Conservation (phyloP, 2,888 invertebrate species). For the Aradus depressus region DNA sequence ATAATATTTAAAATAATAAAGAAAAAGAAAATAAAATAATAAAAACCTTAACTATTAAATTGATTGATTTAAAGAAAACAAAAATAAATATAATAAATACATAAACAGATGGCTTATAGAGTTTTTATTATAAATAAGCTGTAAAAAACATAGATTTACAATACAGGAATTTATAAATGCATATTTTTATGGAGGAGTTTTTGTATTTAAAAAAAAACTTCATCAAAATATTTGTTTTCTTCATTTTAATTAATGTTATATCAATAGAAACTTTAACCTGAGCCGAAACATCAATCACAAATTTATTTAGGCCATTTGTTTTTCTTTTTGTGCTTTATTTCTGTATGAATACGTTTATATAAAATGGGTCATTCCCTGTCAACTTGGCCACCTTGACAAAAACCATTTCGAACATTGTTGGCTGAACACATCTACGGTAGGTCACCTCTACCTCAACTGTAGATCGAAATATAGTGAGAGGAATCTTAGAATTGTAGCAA, state of each 20-base stretch:
- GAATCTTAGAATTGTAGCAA: too few relatives aligned
- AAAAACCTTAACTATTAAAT: constrained; percentile 1
- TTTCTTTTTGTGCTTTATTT: not conserved
- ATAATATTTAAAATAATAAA: constrained; percentile 18
- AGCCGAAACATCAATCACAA: constrained; percentile 23
- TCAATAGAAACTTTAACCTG: constrained; percentile 19
- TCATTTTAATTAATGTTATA: too few relatives aligned
- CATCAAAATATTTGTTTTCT: constrained; percentile 17
- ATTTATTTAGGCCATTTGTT: constrained; percentile 19
- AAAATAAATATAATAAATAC: too few relatives aligned
- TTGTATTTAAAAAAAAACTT: constrained; percentile 4
- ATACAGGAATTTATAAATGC: too few relatives aligned
- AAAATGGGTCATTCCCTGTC: constrained; percentile 15
- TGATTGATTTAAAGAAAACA: constrained; percentile 2
- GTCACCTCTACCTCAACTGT: too few relatives aligned
- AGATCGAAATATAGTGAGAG: too few relatives aligned
- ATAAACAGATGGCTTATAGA: too few relatives aligned
- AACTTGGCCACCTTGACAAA: too few relatives aligned
- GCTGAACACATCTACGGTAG: too few relatives aligned
- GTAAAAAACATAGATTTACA: too few relatives aligned
- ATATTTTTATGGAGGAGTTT: not conserved
- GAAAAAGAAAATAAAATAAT: constrained; percentile 21
- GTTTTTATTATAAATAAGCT: too few relatives aligned
- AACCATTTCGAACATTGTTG: too few relatives aligned
- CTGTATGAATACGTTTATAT: constrained; percentile 3